Evolutionary conservation across 2,797 vertebrate genomes (phyloP), one percentile per base, ranked within the genome.

Genomic region (Syngnathus rostellatus): DNA sequence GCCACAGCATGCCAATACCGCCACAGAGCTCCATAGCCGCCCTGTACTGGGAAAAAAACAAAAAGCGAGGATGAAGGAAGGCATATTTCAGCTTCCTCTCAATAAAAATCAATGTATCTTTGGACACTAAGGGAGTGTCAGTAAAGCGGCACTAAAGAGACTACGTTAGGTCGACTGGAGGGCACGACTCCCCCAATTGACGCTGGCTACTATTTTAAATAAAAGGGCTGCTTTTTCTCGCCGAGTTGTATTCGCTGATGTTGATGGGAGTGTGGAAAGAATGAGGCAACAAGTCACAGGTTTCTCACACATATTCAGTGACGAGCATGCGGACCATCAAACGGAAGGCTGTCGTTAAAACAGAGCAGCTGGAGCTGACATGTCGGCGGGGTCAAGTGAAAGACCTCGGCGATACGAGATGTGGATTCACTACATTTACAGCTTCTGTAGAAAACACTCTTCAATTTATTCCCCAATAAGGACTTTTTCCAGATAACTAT

Each of bases 251-350:
- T 53, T 68, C 68, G 16, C 70, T 66, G 69, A 76, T 70, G 76
- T 68, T 72, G 68, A 59, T 57, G 68, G 66, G 64, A 63, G 71
- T 76, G 71, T 76, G 78, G 78, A 81, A 77, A 70, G 78, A 83
- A 61, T 37, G 64, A 72, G 61, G 71, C 74, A 76, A 71, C 76
- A 66, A 79, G 65, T 60, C 62, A 73, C 73, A 79, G 78, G 76
- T 88, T 88, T 89, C 87, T 89, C 87, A 88, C 81, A 89, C 86
- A 83, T 88, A 89, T 88, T 86, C 77, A 83, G 83, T 88, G 85
- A 88, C 88, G 81, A 68, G 75, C 75, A 51, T 8, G 62, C 70
- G 69, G 75, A 68, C 69, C 62, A 83, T 86, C 82, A 85, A 82
- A 87, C 83, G 88, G 86, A 86, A 86, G 85, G 86, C 81, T 81